Percentiles rank a stretch among this genome's conserved stretches.
Evolutionary conservation across 2,888 invertebrate genomes (phyloP).

Genomic region (Halictus quadricinctus): DNA sequence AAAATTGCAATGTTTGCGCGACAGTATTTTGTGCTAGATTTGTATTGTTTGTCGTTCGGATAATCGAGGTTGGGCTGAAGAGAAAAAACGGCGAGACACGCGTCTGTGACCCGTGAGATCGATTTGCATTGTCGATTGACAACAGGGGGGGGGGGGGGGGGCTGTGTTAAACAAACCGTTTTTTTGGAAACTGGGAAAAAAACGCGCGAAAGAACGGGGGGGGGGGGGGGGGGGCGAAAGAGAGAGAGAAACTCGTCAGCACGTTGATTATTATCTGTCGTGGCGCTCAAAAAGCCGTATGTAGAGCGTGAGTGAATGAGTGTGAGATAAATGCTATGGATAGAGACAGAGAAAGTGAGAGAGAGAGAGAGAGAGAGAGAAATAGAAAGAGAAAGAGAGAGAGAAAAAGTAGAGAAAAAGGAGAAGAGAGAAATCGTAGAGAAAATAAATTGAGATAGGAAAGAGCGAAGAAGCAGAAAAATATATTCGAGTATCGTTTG

Average conservation of each 20-base stretch:
- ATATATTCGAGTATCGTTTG: neutral
- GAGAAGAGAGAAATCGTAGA: constrained; percentile 18
- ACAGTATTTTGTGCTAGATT: too few species aligned
- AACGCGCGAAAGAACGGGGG: neutral
- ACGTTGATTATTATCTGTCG: constrained; percentile 16
- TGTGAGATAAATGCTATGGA: constrained; percentile 11
- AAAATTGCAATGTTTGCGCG: too few species aligned
- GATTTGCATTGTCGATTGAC: constrained; percentile 4
- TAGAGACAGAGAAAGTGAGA: constrained; percentile 11
- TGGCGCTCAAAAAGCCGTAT: constrained; percentile 3
- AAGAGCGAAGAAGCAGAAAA: constrained; percentile 32
- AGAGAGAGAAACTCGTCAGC: constrained; percentile 45
- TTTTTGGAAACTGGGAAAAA: neutral
- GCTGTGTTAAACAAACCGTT: constrained; percentile 26
- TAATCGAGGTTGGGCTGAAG: neutral
- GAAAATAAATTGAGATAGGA: constrained; percentile 22
- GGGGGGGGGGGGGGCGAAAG: neutral
- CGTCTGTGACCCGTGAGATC: neutral
- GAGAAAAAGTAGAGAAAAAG: constrained; percentile 15
- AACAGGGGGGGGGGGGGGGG: neutral
- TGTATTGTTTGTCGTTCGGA: neutral
- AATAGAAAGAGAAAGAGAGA: neutral
- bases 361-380: neutral
- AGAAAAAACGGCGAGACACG: neutral
- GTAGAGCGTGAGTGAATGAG: constrained; percentile 1